A percentile compares a stretch with the other conserved stretches of the same genome.
Evolutionary conservation across 2,888 invertebrate genomes (phyloP).

Genomic region (Vesta saturnalis): DNA sequence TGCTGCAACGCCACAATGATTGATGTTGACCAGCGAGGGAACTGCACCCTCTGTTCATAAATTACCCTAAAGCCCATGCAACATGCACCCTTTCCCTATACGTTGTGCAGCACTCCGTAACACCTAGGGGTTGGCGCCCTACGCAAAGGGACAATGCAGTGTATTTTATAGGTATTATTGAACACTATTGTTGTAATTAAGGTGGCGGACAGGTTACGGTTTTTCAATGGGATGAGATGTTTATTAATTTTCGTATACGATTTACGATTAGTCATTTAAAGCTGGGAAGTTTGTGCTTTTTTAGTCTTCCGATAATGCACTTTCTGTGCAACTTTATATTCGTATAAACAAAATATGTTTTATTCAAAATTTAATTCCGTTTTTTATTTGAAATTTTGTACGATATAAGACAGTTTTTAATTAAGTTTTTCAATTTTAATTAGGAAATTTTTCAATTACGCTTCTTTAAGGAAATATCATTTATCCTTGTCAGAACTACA

Average conservation of each 20-base stretch:
- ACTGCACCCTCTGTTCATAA: conserved; percentile 61
- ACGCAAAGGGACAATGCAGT: conserved; percentile 30
- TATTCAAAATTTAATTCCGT: too few relatives aligned
- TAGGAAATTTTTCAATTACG: conserved; percentile 1
- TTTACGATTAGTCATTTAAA: conserved; percentile 19
- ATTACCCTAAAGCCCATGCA: conserved; percentile 53
- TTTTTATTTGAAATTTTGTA: not conserved
- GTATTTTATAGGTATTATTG: conserved; percentile 39
- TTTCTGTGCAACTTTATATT: too few relatives aligned
- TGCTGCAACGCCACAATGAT: conserved; percentile 60
- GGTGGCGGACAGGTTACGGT: conserved; percentile 32
- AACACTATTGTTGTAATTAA: conserved; percentile 40
- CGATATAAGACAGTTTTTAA: not conserved
- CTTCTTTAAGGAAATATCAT: not conserved
- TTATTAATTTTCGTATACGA: conserved; percentile 27
- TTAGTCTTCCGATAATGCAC: too few relatives aligned
- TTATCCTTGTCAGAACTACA: not conserved
- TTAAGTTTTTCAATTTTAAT: not conserved
- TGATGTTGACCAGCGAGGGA: conserved; percentile 61
- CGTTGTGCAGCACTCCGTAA: conserved; percentile 32
- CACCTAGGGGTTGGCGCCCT: conserved; percentile 34
- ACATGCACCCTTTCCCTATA: conserved; percentile 57
- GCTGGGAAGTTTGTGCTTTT: too few relatives aligned
- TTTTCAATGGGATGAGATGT: conserved; percentile 26
- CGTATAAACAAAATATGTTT: too few relatives aligned